phyloP scores from a whole-genome alignment of 1,140 invertebrate species.

The Arctopsyche grandis region DNA sequence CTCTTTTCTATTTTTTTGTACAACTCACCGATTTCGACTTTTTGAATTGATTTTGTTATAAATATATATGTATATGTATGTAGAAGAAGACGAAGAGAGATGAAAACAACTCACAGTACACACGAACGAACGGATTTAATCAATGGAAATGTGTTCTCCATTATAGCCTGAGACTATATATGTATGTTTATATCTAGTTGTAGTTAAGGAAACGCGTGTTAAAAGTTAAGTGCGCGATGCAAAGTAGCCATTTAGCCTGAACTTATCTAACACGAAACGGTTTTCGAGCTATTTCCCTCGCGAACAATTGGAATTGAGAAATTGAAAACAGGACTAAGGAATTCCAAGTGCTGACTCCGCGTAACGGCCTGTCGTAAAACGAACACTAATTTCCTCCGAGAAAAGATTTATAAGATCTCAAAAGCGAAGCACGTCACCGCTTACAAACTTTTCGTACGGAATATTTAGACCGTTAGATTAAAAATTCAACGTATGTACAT shows the following conservation, averaged over 20 bases:
- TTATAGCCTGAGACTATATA: background rate
- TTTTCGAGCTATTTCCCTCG: background rate
- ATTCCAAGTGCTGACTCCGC: background rate
- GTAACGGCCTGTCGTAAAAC: conserved; percentile 11
- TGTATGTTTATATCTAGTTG: too few relatives aligned
- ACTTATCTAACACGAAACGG: background rate
- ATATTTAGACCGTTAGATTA: too few relatives aligned
- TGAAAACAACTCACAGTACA: too few relatives aligned
- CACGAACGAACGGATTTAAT: background rate
- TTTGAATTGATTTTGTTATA: too few relatives aligned
- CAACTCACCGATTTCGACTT: too few relatives aligned
- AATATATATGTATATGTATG: too few relatives aligned
- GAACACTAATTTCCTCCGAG: background rate
- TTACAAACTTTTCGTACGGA: background rate
- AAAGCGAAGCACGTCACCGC: background rate
- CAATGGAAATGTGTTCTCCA: background rate
- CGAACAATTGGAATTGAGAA: conserved; percentile 17
- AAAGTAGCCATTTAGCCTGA: conserved; percentile 28
- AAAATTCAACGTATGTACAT: too few relatives aligned
- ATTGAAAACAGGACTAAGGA: conserved; percentile 16
- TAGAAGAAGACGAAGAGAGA: too few relatives aligned
- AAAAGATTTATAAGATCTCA: background rate
- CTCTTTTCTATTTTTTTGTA: too few relatives aligned
- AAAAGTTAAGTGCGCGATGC: background rate
- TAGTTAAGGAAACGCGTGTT: background rate